These are phyloP conservation scores for Hirundo rustica DNA, from an alignment of 2,797 vertebrate species.

Conservation along the genomic window DNA sequence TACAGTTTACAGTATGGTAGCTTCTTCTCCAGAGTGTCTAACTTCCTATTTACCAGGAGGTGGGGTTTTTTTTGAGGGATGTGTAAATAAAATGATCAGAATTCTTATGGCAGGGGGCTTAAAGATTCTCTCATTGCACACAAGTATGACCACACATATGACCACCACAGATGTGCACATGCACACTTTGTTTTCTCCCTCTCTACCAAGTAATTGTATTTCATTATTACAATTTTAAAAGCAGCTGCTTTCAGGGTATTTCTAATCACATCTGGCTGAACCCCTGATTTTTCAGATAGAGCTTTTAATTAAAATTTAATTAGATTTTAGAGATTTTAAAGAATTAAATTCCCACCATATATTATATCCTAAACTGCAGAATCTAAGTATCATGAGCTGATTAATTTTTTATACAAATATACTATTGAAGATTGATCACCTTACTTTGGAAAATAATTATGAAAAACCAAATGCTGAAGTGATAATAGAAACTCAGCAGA, in stretches of 20 bases:
- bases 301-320: background rate
- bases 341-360: background rate
- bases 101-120: background rate
- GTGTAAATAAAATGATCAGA: background rate
- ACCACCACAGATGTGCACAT: background rate
- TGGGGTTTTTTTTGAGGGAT: background rate
- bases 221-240: background rate
- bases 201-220: background rate
- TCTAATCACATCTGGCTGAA: background rate
- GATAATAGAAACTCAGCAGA: background rate
- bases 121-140: background rate
- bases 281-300: background rate
- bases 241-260: background rate
- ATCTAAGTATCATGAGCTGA: background rate
- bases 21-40: background rate
- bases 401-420: background rate
- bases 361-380: background rate
- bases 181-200: background rate
- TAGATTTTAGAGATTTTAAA: background rate
- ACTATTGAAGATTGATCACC: background rate
- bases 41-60: background rate
- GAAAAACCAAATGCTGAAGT: background rate
- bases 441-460: background rate
- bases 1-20: background rate
- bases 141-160: background rate